Conservation (phyloP, 2,888 invertebrate genomes). For the Zootermopsis nevadensis region DNA sequence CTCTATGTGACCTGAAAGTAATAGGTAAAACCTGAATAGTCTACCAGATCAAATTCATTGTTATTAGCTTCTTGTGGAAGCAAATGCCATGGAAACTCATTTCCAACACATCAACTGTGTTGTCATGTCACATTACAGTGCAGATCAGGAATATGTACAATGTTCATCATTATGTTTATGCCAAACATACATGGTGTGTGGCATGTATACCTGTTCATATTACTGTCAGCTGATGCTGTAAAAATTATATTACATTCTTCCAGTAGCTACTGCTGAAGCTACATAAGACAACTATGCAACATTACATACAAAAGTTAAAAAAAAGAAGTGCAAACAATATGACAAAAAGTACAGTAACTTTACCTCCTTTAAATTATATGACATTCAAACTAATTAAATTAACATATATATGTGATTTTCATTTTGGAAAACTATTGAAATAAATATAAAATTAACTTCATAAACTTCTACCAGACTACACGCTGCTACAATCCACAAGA, state of each 20-base stretch:
- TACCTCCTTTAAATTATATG: background rate
- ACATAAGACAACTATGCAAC: background rate
- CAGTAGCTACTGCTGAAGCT: background rate
- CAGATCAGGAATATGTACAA: background rate
- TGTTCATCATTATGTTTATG: background rate
- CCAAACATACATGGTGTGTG: background rate
- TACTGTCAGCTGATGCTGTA: background rate
- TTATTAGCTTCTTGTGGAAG: background rate
- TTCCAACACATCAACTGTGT: background rate
- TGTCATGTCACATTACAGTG: background rate
- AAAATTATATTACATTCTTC: background rate
- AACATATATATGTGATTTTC: conserved; percentile 7
- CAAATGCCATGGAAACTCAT: background rate
- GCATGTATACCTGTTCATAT: background rate
- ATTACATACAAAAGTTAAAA: background rate
- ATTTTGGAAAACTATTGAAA: background rate
- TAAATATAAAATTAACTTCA: too few species aligned
- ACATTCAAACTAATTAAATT: background rate
- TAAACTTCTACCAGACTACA: too few species aligned
- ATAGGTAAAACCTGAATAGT: background rate
- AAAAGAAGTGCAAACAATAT: background rate
- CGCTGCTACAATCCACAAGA: too few species aligned
- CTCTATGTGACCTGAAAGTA: background rate
- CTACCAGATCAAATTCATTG: background rate
- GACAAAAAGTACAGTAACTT: background rate